A percentile compares a stretch with the other conserved stretches of the same genome.
phyloP scores from a whole-genome alignment of 2,113 vertebrate genomes.

The Nibea albiflora region DNA sequence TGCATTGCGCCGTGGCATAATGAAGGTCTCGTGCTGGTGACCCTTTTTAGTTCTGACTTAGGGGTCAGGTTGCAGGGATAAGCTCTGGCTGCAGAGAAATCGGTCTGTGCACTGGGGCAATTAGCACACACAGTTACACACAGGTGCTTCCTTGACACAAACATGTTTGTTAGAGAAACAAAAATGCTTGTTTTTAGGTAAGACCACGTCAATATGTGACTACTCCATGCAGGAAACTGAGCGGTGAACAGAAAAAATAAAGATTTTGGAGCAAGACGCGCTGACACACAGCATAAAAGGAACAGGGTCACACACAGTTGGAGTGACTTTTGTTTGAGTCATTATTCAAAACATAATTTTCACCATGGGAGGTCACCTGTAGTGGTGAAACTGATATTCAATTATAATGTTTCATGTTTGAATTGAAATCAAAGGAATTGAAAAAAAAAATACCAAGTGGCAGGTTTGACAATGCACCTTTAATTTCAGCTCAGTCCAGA shows the following conservation, averaged over 20 bases:
- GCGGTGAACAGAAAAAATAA: neutral
- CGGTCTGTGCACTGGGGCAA: slow-evolving; percentile 40
- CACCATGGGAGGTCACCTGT: slow-evolving; percentile 21
- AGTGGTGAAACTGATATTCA: slow-evolving; percentile 12
- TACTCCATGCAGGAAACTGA: neutral
- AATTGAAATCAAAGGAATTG: slow-evolving; percentile 16
- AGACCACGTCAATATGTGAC: neutral
- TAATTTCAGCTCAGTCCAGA: slow-evolving; percentile 6
- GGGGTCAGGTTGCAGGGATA: slow-evolving; percentile 42
- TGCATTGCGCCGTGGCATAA: slow-evolving; percentile 65
- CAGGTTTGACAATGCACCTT: slow-evolving; percentile 29
- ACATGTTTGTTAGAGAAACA: slow-evolving; percentile 9
- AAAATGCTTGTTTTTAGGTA: neutral
- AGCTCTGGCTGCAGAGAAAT: slow-evolving; percentile 36
- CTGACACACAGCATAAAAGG: neutral
- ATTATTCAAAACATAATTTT: slow-evolving; percentile 55
- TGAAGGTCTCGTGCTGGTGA: slow-evolving; percentile 60
- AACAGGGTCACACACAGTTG: slow-evolving; percentile 17
- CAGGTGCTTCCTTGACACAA: slow-evolving; percentile 11
- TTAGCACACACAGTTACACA: slow-evolving; percentile 26
- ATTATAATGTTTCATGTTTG: slow-evolving; percentile 13
- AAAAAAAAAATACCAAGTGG: neutral
- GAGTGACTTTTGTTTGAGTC: slow-evolving; percentile 2
- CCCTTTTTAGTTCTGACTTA: slow-evolving; percentile 65
- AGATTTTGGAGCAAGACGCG: neutral